Percentiles rank a stretch among this genome's conserved stretches.
phyloP scores from a whole-genome alignment of 2,113 vertebrate species.

The Pungitius pungitius region DNA sequence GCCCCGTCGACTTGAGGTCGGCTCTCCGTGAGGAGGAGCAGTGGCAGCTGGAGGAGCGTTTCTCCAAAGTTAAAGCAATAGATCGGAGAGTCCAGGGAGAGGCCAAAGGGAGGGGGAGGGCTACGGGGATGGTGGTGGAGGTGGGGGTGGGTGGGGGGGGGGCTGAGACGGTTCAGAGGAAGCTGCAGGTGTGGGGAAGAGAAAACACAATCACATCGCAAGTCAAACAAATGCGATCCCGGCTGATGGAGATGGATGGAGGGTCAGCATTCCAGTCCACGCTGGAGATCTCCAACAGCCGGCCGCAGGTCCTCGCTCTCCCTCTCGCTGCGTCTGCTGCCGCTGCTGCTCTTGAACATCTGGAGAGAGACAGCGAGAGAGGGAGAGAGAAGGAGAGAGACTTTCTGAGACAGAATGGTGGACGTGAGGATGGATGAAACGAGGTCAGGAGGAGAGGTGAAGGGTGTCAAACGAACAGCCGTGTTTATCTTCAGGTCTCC shows the following conservation, averaged over 20 bases:
- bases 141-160: constrained; percentile 15
- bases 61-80: constrained; percentile 68
- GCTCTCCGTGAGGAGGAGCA: constrained; percentile 36
- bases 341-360: constrained; percentile 65
- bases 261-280: constrained; percentile 77
- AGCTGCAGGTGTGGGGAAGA: constrained; percentile 81
- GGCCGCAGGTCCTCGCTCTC: constrained; percentile 46
- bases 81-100: constrained; percentile 62
- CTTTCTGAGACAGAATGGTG: constrained; percentile 20
- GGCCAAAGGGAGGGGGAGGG: constrained; percentile 13
- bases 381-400: constrained; percentile 24
- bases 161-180: constrained; percentile 63
- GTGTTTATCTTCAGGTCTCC: constrained; percentile 66
- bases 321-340: constrained; percentile 4
- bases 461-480: constrained; percentile 57
- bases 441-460: constrained; percentile 60
- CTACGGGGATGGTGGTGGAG: constrained; percentile 9
- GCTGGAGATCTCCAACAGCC: constrained; percentile 64
- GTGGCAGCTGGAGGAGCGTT: constrained; percentile 68
- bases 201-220: constrained; percentile 80
- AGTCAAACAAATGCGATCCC: constrained; percentile 75
- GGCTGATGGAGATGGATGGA: constrained; percentile 80
- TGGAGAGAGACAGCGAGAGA: constrained; percentile 49
- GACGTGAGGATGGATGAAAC: constrained; percentile 33
- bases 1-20: constrained; percentile 7